phyloP scores from a whole-genome alignment of 2,113 vertebrate species.

The Leptodactylus fuscus region DNA sequence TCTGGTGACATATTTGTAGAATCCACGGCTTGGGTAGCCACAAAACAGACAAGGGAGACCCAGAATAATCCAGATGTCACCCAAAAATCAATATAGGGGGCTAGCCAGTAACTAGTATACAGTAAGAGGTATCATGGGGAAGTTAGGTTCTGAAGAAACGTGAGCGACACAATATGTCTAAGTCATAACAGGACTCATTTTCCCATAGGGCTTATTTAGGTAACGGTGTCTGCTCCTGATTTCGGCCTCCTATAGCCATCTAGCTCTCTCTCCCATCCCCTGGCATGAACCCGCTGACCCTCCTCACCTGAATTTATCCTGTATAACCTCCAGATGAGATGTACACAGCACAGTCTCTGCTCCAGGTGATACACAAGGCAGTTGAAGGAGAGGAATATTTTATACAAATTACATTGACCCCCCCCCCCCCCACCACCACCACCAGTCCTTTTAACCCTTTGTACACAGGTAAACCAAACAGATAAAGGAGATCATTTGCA shows the following conservation, averaged over 20 bases:
- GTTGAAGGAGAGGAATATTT: constrained; percentile 63
- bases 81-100: background rate
- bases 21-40: background rate
- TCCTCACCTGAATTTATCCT: constrained; percentile 41
- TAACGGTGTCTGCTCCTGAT: no score
- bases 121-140: no score
- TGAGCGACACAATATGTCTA: no score
- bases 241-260: background rate
- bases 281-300: no score
- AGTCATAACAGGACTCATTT: no score
- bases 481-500: constrained; percentile 79
- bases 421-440: constrained; percentile 34
- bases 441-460: constrained; percentile 72
- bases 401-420: constrained; percentile 70
- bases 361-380: constrained; percentile 55
- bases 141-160: no score
- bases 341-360: constrained; percentile 59
- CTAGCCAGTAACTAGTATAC: background rate
- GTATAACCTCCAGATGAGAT: constrained; percentile 61
- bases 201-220: no score
- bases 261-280: no score
- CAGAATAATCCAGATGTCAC: background rate
- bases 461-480: constrained; percentile 61
- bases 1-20: background rate
- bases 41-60: background rate